Evolutionary conservation across 2,888 invertebrate species (phyloP), one percentile per base, ranked within the genome.

Genomic region (Noctuana brunneofusca): DNA sequence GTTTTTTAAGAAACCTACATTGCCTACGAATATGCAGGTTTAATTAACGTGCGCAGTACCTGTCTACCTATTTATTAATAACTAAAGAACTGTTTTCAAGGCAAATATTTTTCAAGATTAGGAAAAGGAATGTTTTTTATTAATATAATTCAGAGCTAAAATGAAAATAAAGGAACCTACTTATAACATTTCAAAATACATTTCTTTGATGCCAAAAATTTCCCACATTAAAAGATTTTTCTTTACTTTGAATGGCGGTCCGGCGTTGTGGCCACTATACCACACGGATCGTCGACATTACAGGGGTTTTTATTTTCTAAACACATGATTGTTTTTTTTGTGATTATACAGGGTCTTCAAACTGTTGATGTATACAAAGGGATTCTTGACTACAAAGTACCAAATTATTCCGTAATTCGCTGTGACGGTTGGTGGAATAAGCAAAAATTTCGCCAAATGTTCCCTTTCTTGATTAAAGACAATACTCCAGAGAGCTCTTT

Each of bases 291-390:
- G n/a, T n/a, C n/a, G n/a, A n/a, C n/a, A n/a, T n/a, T n/a, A n/a
- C n/a, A n/a, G n/a, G n/a, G n/a, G n/a, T n/a, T n/a, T 35, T 41
- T 41, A 41, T 41, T 41, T 41, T 41, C 9, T 8, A 54, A 38
- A n/a, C 32, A 22, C 14, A n/a, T 38, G 38, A 24, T 8, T 41
- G 16, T 52, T 30, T 30, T 22, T 52, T 52, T 11, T 52, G 27
- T 52, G 52, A 18, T 52, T 52, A 52, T 52, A 6, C 32, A 32
- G 54, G 20, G 46, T 48, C 48, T 20, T 48, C 57, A 32, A 57
- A 20, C 57, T n/a, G 46, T 27, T 57, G 24, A 55, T 55, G 55
- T 16, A n/a, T 48, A 57, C 57, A 57, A 57, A 48, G 46, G 46
- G 48, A 46, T 32, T 48, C 46, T 46, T 57, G 57, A 48, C 48